These are phyloP conservation scores for Spodoptera frugiperda DNA, from an alignment of 1,140 invertebrate genomes.

Conservation along the genomic window DNA sequence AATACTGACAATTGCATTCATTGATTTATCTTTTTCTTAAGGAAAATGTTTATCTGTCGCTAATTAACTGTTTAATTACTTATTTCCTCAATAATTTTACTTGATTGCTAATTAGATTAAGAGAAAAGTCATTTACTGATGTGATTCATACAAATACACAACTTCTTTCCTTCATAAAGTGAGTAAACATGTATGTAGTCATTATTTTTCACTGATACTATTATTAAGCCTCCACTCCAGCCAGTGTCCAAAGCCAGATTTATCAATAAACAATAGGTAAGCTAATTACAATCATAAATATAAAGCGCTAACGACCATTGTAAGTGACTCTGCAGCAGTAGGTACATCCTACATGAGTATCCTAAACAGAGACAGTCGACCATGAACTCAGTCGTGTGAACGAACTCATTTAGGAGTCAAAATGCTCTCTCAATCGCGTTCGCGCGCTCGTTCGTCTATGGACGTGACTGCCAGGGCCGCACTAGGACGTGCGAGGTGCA, in stretches of 20 bases:
- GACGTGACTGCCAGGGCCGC: constrained; percentile 68
- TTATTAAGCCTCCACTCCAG: neutral
- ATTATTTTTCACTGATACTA: neutral
- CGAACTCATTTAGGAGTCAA: constrained; percentile 81
- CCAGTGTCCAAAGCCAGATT: neutral
- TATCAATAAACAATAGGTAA: neutral
- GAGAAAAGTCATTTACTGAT: too few species aligned
- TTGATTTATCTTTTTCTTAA: too few species aligned
- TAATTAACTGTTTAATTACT: too few species aligned
- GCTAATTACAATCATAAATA: constrained; percentile 36
- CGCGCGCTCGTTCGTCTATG: constrained; percentile 60
- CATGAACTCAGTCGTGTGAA: constrained; percentile 77
- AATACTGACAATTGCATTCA: too few species aligned
- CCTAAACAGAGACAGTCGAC: constrained; percentile 65
- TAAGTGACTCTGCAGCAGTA: constrained; percentile 31
- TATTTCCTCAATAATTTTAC: too few species aligned
- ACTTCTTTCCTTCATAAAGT: too few species aligned
- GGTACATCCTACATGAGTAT: constrained; percentile 69
- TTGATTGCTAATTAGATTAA: too few species aligned
- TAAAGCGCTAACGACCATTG: constrained; percentile 37
- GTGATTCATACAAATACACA: too few species aligned
- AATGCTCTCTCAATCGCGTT: constrained; percentile 67
- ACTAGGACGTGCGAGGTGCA: constrained; percentile 34
- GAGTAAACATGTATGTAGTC: too few species aligned
- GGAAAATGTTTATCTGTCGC: too few species aligned